Base-by-base conservation (phyloP, 2,797 vertebrate genomes). In the Odontamblyopus lacepedii region DNA sequence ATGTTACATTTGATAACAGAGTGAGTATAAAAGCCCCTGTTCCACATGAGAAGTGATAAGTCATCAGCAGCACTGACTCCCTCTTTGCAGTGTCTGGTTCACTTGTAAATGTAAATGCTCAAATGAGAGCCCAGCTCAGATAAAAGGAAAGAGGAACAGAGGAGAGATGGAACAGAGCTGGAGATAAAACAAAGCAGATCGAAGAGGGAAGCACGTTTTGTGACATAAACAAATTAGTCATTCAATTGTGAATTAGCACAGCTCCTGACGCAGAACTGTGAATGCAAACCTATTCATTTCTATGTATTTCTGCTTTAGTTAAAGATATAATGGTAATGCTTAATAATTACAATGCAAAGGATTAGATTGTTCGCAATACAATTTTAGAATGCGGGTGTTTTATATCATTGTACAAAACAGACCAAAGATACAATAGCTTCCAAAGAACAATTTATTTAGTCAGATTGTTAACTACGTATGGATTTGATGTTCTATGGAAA, bases 281-380 rank as follows among this genome's bases (percentile, higher is more conserved):
- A 85, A 93, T 93, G 89, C 85, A 92, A 91, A 92, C 90, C 67
- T 72, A 83, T 64, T 30, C 19, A n/a, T 32, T 6, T 60, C 13
- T 60, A 27, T 60, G 2, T 29, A 6, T 30, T 13, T 60, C 4
- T 30, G 27, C 44, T 48, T 15, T 15, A 15, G 13, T 48, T 48
- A 48, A 44, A 48, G 44, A 48, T 15, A 48, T 15, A 16, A 13
- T 15, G 15, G 44, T 16, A 16, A 48, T 48, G 3, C 4, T 3
- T 3, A 48, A 48, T 16, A 48, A 48, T 48, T 48, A 13, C 11
- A 48, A 48, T 48, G 13, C 4, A 13, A 13, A 1, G 13, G 44
- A 48, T 48, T 48, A 48, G 35, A 38, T 8, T 2, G 8, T 44
- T 48, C 4, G 13, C 44, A 48, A 13, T 48, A 48, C 44, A 48